phyloP scores from a whole-genome alignment of 1,140 invertebrate species.

The Piezodorus guildinii region DNA sequence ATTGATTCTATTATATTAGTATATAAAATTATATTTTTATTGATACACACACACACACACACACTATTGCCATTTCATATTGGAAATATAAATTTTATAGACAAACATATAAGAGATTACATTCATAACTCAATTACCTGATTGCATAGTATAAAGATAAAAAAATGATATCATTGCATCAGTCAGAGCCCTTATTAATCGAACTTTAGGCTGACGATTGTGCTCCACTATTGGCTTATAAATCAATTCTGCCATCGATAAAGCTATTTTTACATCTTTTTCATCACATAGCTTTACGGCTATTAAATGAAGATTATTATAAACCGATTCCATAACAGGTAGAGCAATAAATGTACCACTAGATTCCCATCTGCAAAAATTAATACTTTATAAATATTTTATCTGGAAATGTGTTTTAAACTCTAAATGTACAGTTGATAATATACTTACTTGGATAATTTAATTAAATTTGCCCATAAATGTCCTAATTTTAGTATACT shows the following conservation, averaged over 20 bases:
- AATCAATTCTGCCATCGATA: conserved; percentile 21
- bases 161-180: conserved; percentile 61
- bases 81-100: no score
- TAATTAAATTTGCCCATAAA: conserved; percentile 28
- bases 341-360: conserved; percentile 22
- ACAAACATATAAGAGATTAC: no score
- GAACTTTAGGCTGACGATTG: conserved; percentile 27
- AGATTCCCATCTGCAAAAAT: conserved; percentile 28
- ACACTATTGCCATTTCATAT: no score
- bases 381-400: background rate
- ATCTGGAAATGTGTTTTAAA: background rate
- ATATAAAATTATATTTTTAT: no score
- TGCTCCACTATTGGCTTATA: conserved; percentile 12
- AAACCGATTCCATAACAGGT: conserved; percentile 23
- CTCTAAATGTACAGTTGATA: background rate
- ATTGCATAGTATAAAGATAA: conserved; percentile 54
- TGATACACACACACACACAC: no score
- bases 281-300: conserved; percentile 16
- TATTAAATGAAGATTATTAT: conserved; percentile 20
- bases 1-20: no score
- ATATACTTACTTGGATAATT: conserved; percentile 27
- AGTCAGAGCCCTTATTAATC: conserved; percentile 47
- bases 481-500: conserved; percentile 9
- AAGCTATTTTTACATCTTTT: conserved; percentile 17
- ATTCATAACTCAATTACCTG: conserved; percentile 39